These are phyloP conservation scores for Zaprionus obscuricornis DNA, from an alignment of 2,888 invertebrate genomes.

Conservation along the genomic window DNA sequence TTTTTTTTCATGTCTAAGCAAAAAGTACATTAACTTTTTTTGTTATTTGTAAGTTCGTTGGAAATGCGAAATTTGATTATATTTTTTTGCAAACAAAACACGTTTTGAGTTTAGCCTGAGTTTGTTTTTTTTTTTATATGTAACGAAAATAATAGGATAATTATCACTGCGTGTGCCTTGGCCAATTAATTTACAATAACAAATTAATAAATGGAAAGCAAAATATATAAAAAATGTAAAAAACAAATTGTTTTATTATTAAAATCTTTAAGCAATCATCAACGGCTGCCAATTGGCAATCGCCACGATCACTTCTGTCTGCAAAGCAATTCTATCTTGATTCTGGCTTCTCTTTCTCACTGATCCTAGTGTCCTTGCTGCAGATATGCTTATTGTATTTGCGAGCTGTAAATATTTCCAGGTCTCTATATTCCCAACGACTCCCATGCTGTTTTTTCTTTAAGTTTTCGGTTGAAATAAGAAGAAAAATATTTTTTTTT, in stretches of 20 bases:
- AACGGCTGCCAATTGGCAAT: no score
- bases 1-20: slow-evolving; percentile 55
- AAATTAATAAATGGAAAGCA: slow-evolving; percentile 67
- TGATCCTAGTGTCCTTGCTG: no score
- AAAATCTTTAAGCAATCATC: no score
- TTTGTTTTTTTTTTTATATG: slow-evolving; percentile 42
- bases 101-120: slow-evolving; percentile 47
- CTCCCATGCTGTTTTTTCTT: no score
- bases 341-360: no score
- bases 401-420: no score
- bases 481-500: slow-evolving; percentile 10
- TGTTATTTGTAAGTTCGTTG: slow-evolving; percentile 55
- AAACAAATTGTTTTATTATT: no score
- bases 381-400: no score
- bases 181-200: slow-evolving; percentile 72
- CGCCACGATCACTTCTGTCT: no score
- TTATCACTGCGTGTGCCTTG: slow-evolving; percentile 63
- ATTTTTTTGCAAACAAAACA: slow-evolving; percentile 38
- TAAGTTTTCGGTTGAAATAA: background rate
- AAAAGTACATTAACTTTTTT: slow-evolving; percentile 51
- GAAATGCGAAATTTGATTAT: slow-evolving; percentile 45
- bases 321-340: no score
- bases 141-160: slow-evolving; percentile 19
- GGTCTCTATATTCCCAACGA: no score
- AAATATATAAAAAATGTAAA: no score